Conservation (phyloP, 2,113 vertebrate species). For the Tretioscincus oriximinensis region DNA sequence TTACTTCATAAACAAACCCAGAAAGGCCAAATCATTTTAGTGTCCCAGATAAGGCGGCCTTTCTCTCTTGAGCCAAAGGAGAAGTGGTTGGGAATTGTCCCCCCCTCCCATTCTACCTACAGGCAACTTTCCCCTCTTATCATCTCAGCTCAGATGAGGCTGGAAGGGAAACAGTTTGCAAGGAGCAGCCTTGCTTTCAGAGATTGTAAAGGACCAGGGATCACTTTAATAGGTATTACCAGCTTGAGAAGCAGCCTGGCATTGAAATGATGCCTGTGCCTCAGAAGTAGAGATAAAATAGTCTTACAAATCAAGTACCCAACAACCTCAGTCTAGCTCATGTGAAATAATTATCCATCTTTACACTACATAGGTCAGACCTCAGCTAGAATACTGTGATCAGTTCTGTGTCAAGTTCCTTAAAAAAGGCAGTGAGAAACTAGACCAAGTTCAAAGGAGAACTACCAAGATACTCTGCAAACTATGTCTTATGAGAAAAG, state of each 20-base stretch:
- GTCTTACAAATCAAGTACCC: background rate
- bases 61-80: background rate
- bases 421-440: too few species aligned
- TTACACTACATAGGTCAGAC: too few species aligned
- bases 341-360: too few species aligned
- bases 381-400: too few species aligned
- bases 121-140: constrained; percentile 33
- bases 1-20: background rate
- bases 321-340: too few species aligned
- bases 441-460: too few species aligned
- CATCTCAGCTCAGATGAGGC: constrained; percentile 2
- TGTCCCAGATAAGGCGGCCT: background rate
- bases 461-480: too few species aligned
- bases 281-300: background rate
- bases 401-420: too few species aligned
- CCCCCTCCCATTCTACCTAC: background rate
- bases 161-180: background rate
- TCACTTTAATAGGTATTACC: background rate
- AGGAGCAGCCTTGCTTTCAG: background rate
- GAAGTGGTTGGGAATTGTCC: background rate
- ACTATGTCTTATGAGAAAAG: too few species aligned
- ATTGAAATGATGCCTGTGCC: background rate
- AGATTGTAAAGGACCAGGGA: background rate
- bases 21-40: background rate
- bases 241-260: background rate